phyloP scores from a whole-genome alignment of 2,888 invertebrate species.

The Drosophila peninsularis region DNA sequence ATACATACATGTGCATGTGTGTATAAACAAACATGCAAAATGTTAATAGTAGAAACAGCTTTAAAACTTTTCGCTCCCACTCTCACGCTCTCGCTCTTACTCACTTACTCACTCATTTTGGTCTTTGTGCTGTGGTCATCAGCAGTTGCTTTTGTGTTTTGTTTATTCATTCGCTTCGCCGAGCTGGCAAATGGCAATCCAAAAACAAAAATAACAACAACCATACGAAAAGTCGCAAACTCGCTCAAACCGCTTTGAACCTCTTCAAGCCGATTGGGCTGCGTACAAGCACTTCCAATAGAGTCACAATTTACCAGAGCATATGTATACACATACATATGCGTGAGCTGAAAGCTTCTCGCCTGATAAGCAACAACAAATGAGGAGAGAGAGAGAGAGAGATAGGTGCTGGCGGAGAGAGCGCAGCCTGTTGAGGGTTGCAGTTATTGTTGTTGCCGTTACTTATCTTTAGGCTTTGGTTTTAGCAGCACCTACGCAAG shows the following conservation, averaged over 20 bases:
- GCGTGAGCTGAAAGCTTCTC: slow-evolving; percentile 19
- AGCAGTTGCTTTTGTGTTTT: slow-evolving; percentile 26
- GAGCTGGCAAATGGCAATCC: slow-evolving; percentile 32
- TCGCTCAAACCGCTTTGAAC: slow-evolving; percentile 54
- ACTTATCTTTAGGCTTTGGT: slow-evolving; percentile 37
- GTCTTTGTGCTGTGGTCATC: slow-evolving; percentile 35
- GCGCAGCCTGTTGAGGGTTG: neutral
- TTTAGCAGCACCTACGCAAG: slow-evolving; percentile 21
- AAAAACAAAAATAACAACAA: slow-evolving; percentile 26
- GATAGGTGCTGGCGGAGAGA: neutral
- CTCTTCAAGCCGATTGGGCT: slow-evolving; percentile 39
- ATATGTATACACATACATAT: neutral
- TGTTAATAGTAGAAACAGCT: slow-evolving; percentile 24
- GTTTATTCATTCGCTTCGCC: slow-evolving; percentile 44
- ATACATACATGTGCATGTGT: neutral
- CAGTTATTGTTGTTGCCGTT: slow-evolving; percentile 1
- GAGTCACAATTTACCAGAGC: slow-evolving; percentile 39
- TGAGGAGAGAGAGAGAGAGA: neutral
- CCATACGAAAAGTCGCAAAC: slow-evolving; percentile 32
- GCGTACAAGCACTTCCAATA: slow-evolving; percentile 34
- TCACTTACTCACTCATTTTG: neutral
- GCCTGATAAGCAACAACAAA: slow-evolving; percentile 43
- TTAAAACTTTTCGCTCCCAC: slow-evolving; percentile 7
- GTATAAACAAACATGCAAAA: slow-evolving; percentile 8
- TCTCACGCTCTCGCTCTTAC: neutral